phyloP scores from a whole-genome alignment of 2,888 invertebrate species.

The Ditylenchus weischeri region DNA sequence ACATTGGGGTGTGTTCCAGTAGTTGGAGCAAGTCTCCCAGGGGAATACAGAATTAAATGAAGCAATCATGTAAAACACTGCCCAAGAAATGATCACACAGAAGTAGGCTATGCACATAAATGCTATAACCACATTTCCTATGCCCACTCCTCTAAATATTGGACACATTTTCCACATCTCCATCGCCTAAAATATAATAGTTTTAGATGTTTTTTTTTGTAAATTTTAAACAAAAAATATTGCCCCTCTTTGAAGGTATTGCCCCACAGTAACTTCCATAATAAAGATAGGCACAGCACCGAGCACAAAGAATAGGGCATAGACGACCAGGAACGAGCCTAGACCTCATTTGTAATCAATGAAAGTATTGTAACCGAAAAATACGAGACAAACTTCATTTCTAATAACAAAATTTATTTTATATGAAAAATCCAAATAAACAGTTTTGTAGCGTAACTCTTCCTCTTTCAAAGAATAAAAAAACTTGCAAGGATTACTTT shows the following conservation, averaged over 20 bases:
- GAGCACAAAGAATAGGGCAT: slow-evolving; percentile 54
- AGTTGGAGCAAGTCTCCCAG: slow-evolving; percentile 57
- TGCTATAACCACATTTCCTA: slow-evolving; percentile 58
- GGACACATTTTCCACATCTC: slow-evolving; percentile 59
- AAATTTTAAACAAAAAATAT: background rate
- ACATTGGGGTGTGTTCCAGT: slow-evolving; percentile 38
- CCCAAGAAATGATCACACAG: slow-evolving; percentile 58
- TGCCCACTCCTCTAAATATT: slow-evolving; percentile 57
- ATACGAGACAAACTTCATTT: too few species aligned
- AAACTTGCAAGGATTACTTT: too few species aligned
- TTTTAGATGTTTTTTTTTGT: background rate
- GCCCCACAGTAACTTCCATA: slow-evolving; percentile 56
- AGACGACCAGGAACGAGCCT: slow-evolving; percentile 56
- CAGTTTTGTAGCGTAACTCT: too few species aligned
- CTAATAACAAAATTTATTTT: too few species aligned
- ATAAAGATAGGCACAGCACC: slow-evolving; percentile 58
- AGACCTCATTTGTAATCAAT: too few species aligned
- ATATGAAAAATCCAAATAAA: too few species aligned
- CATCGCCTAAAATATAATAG: slow-evolving; percentile 39
- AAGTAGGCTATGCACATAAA: slow-evolving; percentile 59
- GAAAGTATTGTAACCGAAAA: too few species aligned
- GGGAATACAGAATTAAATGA: slow-evolving; percentile 53
- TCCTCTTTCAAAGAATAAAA: too few species aligned
- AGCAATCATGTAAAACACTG: slow-evolving; percentile 58
- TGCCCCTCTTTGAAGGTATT: slow-evolving; percentile 55